A percentile compares a stretch with the other conserved stretches of the same genome.
phyloP scores from a whole-genome alignment of 2,797 vertebrate species.

The Mormyrops boulengeri region DNA sequence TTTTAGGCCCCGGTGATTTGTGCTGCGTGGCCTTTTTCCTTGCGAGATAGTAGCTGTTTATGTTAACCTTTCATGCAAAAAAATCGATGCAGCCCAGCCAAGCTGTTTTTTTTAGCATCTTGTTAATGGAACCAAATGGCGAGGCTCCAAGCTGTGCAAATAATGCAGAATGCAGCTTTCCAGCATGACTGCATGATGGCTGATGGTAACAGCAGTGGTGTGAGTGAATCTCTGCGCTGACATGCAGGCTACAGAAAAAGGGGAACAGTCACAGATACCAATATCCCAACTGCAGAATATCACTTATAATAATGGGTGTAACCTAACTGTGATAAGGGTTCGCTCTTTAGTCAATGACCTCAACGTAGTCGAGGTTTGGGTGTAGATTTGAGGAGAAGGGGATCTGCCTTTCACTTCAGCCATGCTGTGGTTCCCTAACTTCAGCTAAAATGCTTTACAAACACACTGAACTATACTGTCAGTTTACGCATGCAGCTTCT shows the following conservation, averaged over 20 bases:
- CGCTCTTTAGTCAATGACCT: neutral
- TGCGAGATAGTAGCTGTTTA: slow-evolving; percentile 23
- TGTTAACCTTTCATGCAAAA: neutral
- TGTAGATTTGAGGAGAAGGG: neutral
- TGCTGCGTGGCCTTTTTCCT: slow-evolving; percentile 13
- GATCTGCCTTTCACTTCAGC: neutral
- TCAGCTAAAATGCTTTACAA: neutral
- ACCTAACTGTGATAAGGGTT: neutral
- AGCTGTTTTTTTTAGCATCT: neutral
- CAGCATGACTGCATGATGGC: neutral
- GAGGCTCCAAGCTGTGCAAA: neutral
- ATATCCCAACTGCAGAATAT: neutral
- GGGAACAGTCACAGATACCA: neutral
- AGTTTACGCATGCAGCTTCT: neutral
- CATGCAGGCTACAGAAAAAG: neutral
- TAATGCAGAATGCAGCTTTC: neutral
- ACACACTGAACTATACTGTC: neutral
- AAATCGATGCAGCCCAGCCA: neutral
- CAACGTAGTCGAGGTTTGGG: neutral
- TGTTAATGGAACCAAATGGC: neutral
- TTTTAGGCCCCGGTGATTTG: slow-evolving; percentile 6
- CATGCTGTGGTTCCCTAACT: neutral
- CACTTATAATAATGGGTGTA: neutral
- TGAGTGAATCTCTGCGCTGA: no score
- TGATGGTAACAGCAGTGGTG: neutral